Conservation (phyloP, 2,113 vertebrate species). For the Oncorhynchus nerka region DNA sequence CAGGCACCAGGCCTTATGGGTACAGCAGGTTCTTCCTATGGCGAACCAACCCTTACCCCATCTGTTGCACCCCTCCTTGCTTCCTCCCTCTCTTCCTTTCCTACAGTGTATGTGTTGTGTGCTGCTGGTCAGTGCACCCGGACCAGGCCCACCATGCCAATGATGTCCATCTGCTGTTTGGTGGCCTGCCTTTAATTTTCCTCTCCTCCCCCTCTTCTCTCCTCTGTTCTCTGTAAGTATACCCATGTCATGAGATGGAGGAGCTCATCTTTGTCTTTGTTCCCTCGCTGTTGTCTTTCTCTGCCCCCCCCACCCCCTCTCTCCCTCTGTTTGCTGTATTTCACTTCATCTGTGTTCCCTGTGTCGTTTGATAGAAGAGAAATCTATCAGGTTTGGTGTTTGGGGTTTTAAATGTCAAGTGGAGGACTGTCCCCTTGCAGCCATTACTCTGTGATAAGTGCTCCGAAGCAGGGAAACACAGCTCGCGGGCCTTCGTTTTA, state of each 20-base stretch:
- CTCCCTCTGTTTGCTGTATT: neutral
- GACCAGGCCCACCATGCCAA: neutral
- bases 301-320: neutral
- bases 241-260: slow-evolving; percentile 12
- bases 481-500: slow-evolving; percentile 63
- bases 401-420: slow-evolving; percentile 53
- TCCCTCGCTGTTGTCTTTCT: neutral
- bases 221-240: slow-evolving; percentile 13
- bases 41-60: neutral
- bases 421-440: slow-evolving; percentile 49
- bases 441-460: slow-evolving; percentile 66
- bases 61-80: neutral
- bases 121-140: neutral
- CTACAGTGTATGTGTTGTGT: slow-evolving; percentile 16
- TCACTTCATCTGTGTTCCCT: neutral
- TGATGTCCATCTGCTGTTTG: neutral
- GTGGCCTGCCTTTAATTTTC: neutral
- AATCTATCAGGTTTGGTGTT: slow-evolving; percentile 2
- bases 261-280: neutral
- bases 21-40: neutral
- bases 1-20: neutral
- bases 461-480: slow-evolving; percentile 67
- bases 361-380: neutral
- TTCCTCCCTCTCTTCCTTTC: slow-evolving; percentile 15
- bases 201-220: neutral